Evolutionary conservation across 2,888 invertebrate species (phyloP).

Genomic region (Hartigia nigra): DNA sequence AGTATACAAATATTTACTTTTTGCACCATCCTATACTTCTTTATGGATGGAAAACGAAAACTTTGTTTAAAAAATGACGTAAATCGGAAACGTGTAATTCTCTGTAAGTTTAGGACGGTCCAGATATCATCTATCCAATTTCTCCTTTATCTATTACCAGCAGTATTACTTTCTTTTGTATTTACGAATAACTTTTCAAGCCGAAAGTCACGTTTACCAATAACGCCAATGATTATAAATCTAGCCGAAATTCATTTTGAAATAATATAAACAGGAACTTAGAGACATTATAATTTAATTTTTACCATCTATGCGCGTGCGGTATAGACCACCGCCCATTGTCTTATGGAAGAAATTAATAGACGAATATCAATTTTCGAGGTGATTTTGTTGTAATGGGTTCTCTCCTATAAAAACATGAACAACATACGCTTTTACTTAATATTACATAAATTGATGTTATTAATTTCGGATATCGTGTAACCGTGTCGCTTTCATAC

Average conservation of each 20-base stretch:
- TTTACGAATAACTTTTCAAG: neutral
- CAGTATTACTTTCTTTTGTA: neutral
- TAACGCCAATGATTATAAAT: neutral
- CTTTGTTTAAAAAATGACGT: neutral
- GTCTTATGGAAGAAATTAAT: neutral
- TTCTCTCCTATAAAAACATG: constrained; percentile 38
- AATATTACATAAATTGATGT: constrained; percentile 39
- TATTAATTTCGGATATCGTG: constrained; percentile 34
- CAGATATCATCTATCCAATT: neutral
- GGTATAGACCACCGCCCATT: neutral
- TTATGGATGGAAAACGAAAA: neutral
- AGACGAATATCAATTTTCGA: constrained; percentile 1
- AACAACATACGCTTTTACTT: constrained; percentile 30
- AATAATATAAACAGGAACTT: neutral
- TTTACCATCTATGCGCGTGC: neutral
- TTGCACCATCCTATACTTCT: neutral
- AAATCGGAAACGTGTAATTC: neutral
- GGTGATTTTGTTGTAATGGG: constrained; percentile 23
- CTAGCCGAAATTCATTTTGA: neutral
- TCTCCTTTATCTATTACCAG: neutral
- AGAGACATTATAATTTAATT: neutral
- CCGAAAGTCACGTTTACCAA: neutral
- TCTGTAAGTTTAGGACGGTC: neutral
- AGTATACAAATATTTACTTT: constrained; percentile 23
- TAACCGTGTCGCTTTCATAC: constrained; percentile 32